phyloP scores from a whole-genome alignment of 1,140 invertebrate genomes.

The Lepidurus arcticus region DNA sequence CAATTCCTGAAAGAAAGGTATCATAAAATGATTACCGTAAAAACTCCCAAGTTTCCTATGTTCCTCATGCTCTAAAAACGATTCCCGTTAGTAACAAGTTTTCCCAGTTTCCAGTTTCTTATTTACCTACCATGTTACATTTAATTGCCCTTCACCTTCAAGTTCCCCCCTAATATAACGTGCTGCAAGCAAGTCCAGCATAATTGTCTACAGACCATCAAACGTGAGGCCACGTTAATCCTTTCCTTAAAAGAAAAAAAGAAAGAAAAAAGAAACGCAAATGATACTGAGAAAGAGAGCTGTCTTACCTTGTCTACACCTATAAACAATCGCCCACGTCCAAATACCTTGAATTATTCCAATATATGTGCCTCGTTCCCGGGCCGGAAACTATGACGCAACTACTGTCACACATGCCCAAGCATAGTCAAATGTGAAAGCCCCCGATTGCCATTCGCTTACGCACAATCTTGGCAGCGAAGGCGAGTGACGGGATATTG shows the following conservation, averaged over 20 bases:
- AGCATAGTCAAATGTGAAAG: constrained; percentile 12
- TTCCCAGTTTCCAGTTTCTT: background rate
- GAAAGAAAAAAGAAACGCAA: background rate
- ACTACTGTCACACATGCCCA: constrained; percentile 14
- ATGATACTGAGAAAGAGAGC: background rate
- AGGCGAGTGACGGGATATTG: background rate
- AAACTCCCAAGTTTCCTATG: too few species aligned
- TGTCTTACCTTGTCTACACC: background rate
- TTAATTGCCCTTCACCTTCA: background rate
- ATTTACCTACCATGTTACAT: background rate
- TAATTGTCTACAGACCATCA: constrained; percentile 19
- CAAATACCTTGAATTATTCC: background rate
- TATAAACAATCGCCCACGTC: constrained; percentile 4
- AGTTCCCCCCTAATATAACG: background rate
- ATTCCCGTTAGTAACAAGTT: background rate
- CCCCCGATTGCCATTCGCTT: background rate
- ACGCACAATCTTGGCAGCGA: background rate
- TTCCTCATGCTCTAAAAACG: background rate
- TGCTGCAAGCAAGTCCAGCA: background rate
- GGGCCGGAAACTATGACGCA: background rate
- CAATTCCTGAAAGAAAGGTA: background rate
- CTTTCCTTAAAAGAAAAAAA: background rate
- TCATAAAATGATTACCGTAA: too few species aligned
- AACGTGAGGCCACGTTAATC: background rate
- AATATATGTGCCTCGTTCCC: background rate